Conservation (phyloP, 2,113 vertebrate species). For the Archocentrus centrarchus region DNA sequence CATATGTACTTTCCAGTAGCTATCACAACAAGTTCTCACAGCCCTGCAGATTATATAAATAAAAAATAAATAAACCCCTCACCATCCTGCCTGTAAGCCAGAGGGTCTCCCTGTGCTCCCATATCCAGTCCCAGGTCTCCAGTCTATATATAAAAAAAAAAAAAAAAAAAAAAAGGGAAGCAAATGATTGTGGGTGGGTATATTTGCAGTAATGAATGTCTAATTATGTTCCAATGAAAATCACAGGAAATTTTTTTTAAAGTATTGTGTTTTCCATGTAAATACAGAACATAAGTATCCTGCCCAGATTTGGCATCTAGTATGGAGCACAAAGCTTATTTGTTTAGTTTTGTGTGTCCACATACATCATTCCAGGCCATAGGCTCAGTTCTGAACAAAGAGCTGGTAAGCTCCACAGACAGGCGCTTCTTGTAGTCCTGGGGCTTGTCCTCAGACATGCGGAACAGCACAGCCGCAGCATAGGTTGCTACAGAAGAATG, state of each 20-base stretch:
- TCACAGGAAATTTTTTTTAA: no score
- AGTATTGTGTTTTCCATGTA: background rate
- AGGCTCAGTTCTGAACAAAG: conserved; percentile 96
- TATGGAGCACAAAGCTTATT: no score
- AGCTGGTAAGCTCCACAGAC: conserved; percentile 96
- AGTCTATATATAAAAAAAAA: conserved; percentile 77
- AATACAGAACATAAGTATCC: background rate
- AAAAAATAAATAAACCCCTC: conserved; percentile 40
- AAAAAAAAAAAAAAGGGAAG: background rate
- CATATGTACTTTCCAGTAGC: background rate
- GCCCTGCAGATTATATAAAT: background rate
- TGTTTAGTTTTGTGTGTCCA: background rate
- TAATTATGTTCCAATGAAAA: background rate
- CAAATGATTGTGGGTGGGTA: background rate
- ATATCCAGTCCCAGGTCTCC: conserved; percentile 96
- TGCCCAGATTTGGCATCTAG: no score
- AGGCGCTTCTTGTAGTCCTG: conserved; percentile 99
- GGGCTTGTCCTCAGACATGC: conserved; percentile 99
- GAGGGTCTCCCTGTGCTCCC: conserved; percentile 93
- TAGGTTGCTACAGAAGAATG: conserved; percentile 88
- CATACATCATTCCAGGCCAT: conserved; percentile 98
- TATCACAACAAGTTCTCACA: background rate
- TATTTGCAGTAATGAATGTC: no score
- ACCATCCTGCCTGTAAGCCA: conserved; percentile 97
- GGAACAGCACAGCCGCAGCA: conserved; percentile 96